Percentiles rank a stretch among this genome's conserved stretches.
These are phyloP conservation scores for Hippotragus niger DNA, from an alignment of 2,113 vertebrate genomes.

Conservation along the genomic window DNA sequence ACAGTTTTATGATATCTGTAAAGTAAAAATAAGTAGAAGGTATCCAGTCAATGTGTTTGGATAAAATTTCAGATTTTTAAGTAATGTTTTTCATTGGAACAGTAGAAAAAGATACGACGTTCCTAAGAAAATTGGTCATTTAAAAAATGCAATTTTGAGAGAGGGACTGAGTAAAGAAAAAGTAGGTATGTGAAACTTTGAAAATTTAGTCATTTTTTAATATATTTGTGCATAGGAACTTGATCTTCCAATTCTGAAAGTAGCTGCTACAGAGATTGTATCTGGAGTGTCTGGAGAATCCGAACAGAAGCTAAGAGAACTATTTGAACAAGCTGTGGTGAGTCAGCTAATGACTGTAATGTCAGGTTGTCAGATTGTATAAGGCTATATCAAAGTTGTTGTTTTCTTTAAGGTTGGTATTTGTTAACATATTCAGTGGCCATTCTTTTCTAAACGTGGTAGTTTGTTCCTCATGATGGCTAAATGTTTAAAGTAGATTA, in stretches of 20 bases:
- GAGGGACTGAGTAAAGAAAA: background rate
- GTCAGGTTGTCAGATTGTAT: background rate
- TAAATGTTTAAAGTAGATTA: background rate
- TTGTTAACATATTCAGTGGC: background rate
- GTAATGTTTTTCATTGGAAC: background rate
- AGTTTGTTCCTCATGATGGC: background rate
- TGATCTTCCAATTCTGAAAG: conserved; percentile 91
- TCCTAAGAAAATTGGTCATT: background rate
- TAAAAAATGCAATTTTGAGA: background rate
- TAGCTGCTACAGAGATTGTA: conserved; percentile 96
- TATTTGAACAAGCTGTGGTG: conserved; percentile 95
- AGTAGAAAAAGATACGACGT: background rate
- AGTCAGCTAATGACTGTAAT: conserved; percentile 52
- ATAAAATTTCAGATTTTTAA: background rate
- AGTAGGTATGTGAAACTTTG: background rate
- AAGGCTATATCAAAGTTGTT: background rate
- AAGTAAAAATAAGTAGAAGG: background rate
- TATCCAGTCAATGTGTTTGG: background rate
- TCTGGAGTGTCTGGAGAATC: conserved; percentile 98
- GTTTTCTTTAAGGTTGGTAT: background rate
- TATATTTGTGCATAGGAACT: conserved; percentile 85
- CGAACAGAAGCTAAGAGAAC: conserved; percentile 93
- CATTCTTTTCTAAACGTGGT: background rate
- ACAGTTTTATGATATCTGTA: background rate
- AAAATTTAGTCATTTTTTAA: background rate